These are phyloP conservation scores for Rhogogaster chlorosoma DNA, from an alignment of 2,888 invertebrate species.

Conservation along the genomic window DNA sequence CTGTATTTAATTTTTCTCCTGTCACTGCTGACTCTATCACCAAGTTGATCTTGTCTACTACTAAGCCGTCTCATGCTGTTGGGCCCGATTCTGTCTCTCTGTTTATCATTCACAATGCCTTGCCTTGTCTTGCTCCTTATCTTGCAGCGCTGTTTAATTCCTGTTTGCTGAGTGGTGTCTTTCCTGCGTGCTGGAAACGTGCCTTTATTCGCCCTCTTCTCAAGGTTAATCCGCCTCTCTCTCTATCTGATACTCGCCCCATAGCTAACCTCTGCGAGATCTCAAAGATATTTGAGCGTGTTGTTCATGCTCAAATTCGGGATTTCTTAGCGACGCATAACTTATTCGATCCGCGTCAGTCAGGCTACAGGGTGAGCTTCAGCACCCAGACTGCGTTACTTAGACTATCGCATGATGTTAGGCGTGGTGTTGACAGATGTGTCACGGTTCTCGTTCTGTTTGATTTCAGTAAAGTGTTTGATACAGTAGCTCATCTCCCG, in stretches of 20 bases:
- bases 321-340: neutral
- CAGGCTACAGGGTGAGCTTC: neutral
- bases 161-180: neutral
- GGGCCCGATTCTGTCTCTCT: neutral
- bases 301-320: too few species aligned
- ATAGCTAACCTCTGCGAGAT: too few species aligned
- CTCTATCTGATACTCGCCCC: neutral
- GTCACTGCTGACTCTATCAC: too few species aligned
- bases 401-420: neutral
- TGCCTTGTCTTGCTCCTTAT: neutral
- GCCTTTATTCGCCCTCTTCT: neutral
- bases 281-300: too few species aligned
- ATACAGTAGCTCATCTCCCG: neutral
- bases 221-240: neutral
- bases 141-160: neutral
- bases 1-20: too few species aligned
- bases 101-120: neutral
- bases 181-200: neutral
- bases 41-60: too few species aligned
- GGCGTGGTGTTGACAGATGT: neutral
- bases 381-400: neutral
- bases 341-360: neutral
- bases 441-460: neutral
- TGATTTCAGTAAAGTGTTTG: constrained; percentile 19
- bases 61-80: too few species aligned